phyloP scores from a whole-genome alignment of 2,113 vertebrate genomes.

The Anguilla rostrata region DNA sequence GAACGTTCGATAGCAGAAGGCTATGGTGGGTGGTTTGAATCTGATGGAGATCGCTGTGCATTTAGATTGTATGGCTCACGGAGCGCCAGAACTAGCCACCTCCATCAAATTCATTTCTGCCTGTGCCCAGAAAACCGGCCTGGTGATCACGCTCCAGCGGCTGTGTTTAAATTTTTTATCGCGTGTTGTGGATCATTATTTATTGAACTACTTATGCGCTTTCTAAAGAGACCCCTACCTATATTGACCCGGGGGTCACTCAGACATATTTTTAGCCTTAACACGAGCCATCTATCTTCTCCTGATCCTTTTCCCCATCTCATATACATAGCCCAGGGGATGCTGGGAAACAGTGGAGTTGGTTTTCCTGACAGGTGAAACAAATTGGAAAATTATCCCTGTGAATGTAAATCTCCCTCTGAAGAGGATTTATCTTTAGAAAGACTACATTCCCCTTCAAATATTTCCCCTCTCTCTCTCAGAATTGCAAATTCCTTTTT shows the following conservation, averaged over 20 bases:
- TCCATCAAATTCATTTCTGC: slow-evolving; percentile 7
- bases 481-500: background rate
- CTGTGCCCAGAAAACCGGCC: background rate
- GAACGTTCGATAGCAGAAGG: background rate
- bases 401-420: background rate
- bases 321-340: slow-evolving; percentile 15
- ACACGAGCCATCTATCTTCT: background rate
- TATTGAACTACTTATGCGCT: slow-evolving; percentile 40
- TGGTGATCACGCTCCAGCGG: slow-evolving; percentile 5
- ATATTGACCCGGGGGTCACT: slow-evolving; percentile 42
- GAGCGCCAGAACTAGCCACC: slow-evolving; percentile 4
- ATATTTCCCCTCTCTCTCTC: background rate
- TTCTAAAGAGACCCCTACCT: slow-evolving; percentile 24
- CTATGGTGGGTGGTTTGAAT: background rate
- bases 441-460: slow-evolving; percentile 33
- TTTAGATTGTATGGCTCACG: background rate
- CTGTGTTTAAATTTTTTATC: slow-evolving; percentile 39
- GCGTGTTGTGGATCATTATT: slow-evolving; percentile 37
- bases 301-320: background rate
- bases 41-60: background rate
- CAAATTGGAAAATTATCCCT: slow-evolving; percentile 43
- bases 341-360: slow-evolving; percentile 45
- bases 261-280: slow-evolving; percentile 28
- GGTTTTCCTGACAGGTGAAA: slow-evolving; percentile 59
- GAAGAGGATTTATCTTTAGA: slow-evolving; percentile 53